Conservation (phyloP, 1,140 invertebrate species). For the Halesus radiatus region DNA sequence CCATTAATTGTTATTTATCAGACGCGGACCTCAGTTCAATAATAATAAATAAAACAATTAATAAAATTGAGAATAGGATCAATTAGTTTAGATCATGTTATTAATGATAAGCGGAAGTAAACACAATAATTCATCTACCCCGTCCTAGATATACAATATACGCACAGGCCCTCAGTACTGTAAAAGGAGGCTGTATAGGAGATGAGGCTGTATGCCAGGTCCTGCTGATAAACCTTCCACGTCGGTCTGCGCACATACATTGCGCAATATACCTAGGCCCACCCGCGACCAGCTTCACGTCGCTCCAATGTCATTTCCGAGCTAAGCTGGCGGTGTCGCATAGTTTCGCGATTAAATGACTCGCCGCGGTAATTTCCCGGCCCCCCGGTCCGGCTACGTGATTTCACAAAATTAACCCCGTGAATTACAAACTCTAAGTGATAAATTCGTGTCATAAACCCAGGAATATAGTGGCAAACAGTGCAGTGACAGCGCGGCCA, state of each 20-base stretch:
- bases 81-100: too few species aligned
- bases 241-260: slow-evolving; percentile 40
- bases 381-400: slow-evolving; percentile 14
- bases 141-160: background rate
- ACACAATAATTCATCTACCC: background rate
- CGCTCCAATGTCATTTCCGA: slow-evolving; percentile 45
- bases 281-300: slow-evolving; percentile 35
- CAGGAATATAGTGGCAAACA: slow-evolving; percentile 20
- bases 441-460: slow-evolving; percentile 37
- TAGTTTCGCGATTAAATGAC: slow-evolving; percentile 39
- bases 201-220: background rate
- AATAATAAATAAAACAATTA: too few species aligned
- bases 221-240: slow-evolving; percentile 32
- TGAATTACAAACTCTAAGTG: background rate
- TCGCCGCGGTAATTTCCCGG: slow-evolving; percentile 2
- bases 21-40: too few species aligned
- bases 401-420: background rate
- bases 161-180: background rate
- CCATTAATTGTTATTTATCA: too few species aligned
- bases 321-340: slow-evolving; percentile 15
- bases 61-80: too few species aligned
- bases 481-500: slow-evolving; percentile 44
- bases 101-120: too few species aligned
- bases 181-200: slow-evolving; percentile 5
- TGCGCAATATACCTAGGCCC: slow-evolving; percentile 40